phyloP scores from a whole-genome alignment of 2,888 invertebrate genomes.

The Schizotus pectinicornis region DNA sequence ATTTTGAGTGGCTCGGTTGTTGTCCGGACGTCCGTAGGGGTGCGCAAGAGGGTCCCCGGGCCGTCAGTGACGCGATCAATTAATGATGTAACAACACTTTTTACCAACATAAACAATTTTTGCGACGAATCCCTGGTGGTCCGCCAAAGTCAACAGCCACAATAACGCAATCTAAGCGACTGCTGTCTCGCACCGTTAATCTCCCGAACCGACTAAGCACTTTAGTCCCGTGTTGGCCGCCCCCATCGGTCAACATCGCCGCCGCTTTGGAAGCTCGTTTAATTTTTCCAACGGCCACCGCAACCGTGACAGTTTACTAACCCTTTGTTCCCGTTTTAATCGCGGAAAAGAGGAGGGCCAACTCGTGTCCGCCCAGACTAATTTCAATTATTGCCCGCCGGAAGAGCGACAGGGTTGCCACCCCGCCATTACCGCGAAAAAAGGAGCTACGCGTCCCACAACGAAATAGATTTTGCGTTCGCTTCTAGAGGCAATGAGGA shows the following conservation, averaged over 20 bases:
- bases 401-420: no score
- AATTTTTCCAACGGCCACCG: background rate
- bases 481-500: no score
- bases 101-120: constrained; percentile 23
- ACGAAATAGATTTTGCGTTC: no score
- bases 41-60: no score
- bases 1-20: no score
- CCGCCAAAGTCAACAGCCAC: constrained; percentile 19
- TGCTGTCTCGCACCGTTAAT: constrained; percentile 25
- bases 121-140: background rate
- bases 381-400: no score
- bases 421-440: no score
- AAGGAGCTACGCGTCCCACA: no score
- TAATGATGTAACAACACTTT: constrained; percentile 26
- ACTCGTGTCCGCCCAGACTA: no score
- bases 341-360: no score
- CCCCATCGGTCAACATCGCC: constrained; percentile 7
- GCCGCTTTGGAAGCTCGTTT: background rate
- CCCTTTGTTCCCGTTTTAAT: no score
- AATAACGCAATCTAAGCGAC: constrained; percentile 24
- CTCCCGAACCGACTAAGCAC: constrained; percentile 18
- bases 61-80: constrained; percentile 7
- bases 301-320: background rate
- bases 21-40: no score
- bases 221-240: constrained; percentile 4